Base-by-base conservation (phyloP, 2,797 vertebrate genomes). In the Centropyge bicolor region DNA sequence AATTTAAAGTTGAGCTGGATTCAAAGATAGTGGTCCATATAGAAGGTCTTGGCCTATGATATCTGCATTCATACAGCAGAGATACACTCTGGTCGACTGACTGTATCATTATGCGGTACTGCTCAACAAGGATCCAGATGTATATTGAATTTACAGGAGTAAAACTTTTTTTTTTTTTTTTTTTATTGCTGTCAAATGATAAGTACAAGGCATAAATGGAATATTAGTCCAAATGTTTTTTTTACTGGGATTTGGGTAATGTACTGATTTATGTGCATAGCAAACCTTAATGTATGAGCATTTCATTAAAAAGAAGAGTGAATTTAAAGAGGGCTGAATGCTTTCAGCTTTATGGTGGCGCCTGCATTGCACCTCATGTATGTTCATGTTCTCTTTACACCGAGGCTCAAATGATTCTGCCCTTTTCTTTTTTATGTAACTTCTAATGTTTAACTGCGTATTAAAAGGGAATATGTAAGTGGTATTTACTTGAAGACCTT, bases 401-500 rank as follows among this genome's bases (percentile, higher is more conserved):
- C 9, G 7, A 40, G 13, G 0, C 41, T 55, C 22, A 75, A 71
- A 82, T 71, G 38, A 68, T 80, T 76, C 70, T 27, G 49, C 14
- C 40, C 41, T 63, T 84, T 79, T 46, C 51, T 40, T n/a, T 52
- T 22, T 40, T 45, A 55, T 9, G 69, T 17, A 31, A 77, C 60
- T 77, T 81, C 24, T 59, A 60, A 80, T 76, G n/a, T 52, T 70
- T 65, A 38, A 71, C 63, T 63, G 67, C 73, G 36, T 45, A 75
- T 51, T 87, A 59, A 91, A 90, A 91, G 64, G 57, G 82, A 91
- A 91, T 90, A 66, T 65, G 14, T 83, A 40, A 88, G 67, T 64
- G 61, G 24, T 84, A 78, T 90, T 85, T 85, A 84, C 69, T 86
- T 70, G 45, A 76, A 74, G 74, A 83, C 41, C 36, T 12, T 12